phyloP scores from a whole-genome alignment of 2,113 vertebrate genomes.

The Isurus oxyrinchus region DNA sequence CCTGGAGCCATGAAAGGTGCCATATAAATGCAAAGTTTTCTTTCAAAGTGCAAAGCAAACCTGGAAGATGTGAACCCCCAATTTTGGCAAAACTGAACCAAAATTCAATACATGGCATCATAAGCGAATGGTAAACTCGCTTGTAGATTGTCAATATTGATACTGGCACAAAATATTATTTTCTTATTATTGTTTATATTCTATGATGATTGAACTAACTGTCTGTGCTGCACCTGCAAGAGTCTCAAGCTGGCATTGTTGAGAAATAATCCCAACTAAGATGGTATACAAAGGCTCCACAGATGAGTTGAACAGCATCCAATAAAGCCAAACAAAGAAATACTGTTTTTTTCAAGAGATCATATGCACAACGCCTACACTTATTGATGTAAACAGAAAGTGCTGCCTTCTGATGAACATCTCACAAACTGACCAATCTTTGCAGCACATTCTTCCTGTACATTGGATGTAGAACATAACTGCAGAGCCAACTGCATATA shows the following conservation, averaged over 20 bases:
- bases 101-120: not conserved
- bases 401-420: not conserved
- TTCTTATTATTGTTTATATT: not conserved
- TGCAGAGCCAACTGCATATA: not conserved
- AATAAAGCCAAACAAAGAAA: constrained; percentile 12
- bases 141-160: not conserved
- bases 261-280: not conserved
- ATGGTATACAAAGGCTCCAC: not conserved
- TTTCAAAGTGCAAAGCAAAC: not conserved
- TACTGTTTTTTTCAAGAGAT: not conserved
- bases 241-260: not conserved
- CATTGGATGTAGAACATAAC: not conserved
- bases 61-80: not conserved
- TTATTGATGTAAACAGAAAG: not conserved
- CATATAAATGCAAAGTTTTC: not conserved
- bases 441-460: not conserved
- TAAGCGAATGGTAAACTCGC: not conserved
- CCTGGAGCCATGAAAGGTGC: not conserved
- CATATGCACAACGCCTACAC: not conserved
- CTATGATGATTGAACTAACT: not conserved
- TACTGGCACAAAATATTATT: not conserved
- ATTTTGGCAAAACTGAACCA: not conserved
- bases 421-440: not conserved
- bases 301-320: not conserved
- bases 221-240: not conserved